Percentiles rank a stretch among this genome's conserved stretches.
phyloP scores from a whole-genome alignment of 2,113 vertebrate species.

The Heterochromis multidens region DNA sequence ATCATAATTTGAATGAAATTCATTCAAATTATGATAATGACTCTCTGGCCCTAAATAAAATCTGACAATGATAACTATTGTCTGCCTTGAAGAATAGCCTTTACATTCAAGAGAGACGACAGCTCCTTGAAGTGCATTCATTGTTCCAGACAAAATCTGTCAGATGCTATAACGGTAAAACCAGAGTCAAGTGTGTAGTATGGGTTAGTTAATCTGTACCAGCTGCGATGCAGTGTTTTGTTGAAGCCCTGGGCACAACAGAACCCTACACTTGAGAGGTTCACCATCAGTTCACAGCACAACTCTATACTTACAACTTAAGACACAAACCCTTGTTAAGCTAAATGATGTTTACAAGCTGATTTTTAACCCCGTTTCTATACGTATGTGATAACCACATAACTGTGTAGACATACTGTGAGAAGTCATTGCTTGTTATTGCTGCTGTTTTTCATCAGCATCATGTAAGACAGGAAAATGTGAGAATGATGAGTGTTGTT shows the following conservation, averaged over 20 bases:
- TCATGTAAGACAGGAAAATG: background rate
- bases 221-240: constrained; percentile 41
- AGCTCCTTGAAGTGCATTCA: constrained; percentile 34
- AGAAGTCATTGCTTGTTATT: background rate
- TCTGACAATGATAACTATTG: constrained; percentile 32
- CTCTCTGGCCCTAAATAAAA: background rate
- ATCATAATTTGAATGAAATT: background rate
- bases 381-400: background rate
- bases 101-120: constrained; percentile 34
- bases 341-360: constrained; percentile 17
- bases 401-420: background rate
- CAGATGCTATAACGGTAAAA: constrained; percentile 39
- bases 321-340: constrained; percentile 31
- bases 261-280: constrained; percentile 21
- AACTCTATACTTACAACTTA: constrained; percentile 10
- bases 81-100: constrained; percentile 41
- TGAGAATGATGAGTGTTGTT: background rate
- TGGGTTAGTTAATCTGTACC: constrained; percentile 49
- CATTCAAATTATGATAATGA: constrained; percentile 38
- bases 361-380: background rate
- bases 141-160: constrained; percentile 54
- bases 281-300: constrained; percentile 37
- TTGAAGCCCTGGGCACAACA: constrained; percentile 31
- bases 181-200: constrained; percentile 27
- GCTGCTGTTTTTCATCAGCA: background rate